Conservation (phyloP, 1,140 invertebrate genomes). For the Eubasilissa regina region DNA sequence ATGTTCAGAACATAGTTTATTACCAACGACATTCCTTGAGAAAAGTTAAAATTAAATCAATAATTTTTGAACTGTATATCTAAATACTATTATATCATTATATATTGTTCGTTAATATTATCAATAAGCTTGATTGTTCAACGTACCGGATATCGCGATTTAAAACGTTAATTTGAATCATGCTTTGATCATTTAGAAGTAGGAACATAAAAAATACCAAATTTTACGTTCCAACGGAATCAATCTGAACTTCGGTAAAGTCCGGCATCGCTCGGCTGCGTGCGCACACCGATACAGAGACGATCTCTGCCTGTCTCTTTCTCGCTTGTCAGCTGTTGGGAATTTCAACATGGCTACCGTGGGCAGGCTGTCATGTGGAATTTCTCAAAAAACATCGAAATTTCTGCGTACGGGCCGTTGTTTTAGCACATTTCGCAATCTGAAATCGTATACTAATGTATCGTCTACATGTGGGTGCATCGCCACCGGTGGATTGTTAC, state of each 20-base stretch:
- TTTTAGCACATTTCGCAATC: constrained; percentile 42
- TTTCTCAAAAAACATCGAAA: constrained; percentile 55
- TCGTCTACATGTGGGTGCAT: constrained; percentile 42
- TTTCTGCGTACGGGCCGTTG: constrained; percentile 39
- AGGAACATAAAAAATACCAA: not conserved
- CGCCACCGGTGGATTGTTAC: constrained; percentile 35
- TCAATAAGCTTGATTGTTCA: too few species aligned
- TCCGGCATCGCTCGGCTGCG: constrained; percentile 19
- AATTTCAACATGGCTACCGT: constrained; percentile 58
- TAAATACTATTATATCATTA: too few species aligned
- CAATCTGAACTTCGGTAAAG: not conserved
- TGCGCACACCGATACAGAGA: not conserved
- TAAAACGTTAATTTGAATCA: too few species aligned
- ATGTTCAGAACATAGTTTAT: too few species aligned
- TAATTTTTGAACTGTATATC: too few species aligned
- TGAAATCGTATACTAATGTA: constrained; percentile 34
- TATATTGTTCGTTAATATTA: too few species aligned
- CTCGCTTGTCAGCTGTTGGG: constrained; percentile 47
- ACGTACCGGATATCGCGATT: too few species aligned
- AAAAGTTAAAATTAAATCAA: too few species aligned
- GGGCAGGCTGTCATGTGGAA: constrained; percentile 52
- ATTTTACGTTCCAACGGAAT: not conserved
- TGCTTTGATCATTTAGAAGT: too few species aligned
- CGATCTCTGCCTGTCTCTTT: constrained; percentile 32
- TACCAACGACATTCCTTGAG: too few species aligned